Base-by-base conservation (phyloP, 2,888 invertebrate genomes). In the Adelphocoris suturalis region DNA sequence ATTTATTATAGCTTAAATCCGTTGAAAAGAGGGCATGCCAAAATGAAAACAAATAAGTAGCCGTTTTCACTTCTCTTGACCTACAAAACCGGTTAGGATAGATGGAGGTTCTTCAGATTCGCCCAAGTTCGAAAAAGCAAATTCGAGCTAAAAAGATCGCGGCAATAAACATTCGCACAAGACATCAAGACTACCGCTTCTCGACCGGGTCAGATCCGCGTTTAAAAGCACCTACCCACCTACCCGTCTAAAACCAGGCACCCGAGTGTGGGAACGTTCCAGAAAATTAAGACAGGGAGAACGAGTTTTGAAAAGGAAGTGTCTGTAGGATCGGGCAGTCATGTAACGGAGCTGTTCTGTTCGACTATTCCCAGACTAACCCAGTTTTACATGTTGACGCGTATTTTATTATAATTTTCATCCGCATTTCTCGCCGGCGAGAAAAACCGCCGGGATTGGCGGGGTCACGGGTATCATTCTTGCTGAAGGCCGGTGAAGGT, bases 221-320 rank as follows among this genome's bases (percentile, higher is more conserved):
- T 68, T 61, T 9, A 19, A 61, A 61, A 68, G 68, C 12, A 27
- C 23, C 68, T 27, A 19, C 68, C 68, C 23, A 68, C 68, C 68
- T 12, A 1, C 12, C 23, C 68, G 19, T 37, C 37, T 37, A 68
- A 23, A 68, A 19, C 68, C 11, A 9, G 68, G 61, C 61, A 12
- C 23, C 27, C 23, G 23, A 52, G 61, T 85, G 85, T 85, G 85
- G 85, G 85, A 85, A 85, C 85, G 85, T 85, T 48, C 85, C 85
- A 85, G 85, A 85, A 85, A 47, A 16, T 14, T 13, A 55, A 55
- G 55, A 52, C 27, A 27, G 61, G 52, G 47, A 82, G 57, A 85
- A 85, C 85, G 85, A 85, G 85, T 85, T 85, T 52, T 61, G 28
- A 28, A 28, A 84, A 84, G 84, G 84, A 84, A 85, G 85, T 85